Percentiles rank a stretch among this genome's conserved stretches.
phyloP scores from a whole-genome alignment of 1,140 invertebrate genomes.

The Babylonia areolata region DNA sequence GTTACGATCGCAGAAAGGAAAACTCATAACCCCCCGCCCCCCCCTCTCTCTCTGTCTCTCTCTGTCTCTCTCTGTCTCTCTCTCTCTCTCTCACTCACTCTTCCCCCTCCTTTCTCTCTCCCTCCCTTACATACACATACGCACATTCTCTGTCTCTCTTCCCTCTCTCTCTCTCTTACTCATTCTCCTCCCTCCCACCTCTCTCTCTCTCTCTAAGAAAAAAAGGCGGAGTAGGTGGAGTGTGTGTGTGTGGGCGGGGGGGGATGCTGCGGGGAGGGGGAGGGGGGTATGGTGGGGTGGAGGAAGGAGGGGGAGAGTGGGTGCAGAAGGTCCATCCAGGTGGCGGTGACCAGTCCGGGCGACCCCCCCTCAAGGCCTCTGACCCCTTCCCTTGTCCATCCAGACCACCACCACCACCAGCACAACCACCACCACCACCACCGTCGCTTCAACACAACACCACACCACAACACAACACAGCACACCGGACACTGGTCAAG shows the following conservation, averaged over 20 bases:
- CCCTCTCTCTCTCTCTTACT: not conserved
- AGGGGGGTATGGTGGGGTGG: too few relatives aligned
- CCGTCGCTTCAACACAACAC: too few relatives aligned
- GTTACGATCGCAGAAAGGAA: too few relatives aligned
- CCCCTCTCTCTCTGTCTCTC: not conserved
- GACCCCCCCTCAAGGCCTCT: not conserved
- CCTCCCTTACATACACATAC: not conserved
- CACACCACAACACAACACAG: slow-evolving; percentile 14
- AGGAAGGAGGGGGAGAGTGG: too few relatives aligned
- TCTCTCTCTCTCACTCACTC: not conserved
- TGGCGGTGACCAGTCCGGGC: not conserved
- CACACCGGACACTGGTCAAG: slow-evolving; percentile 29
- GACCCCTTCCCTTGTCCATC: too few relatives aligned
- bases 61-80: not conserved
- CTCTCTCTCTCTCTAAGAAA: not conserved
- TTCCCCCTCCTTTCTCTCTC: not conserved
- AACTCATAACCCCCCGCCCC: not conserved
- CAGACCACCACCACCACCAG: not conserved
- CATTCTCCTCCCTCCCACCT: not conserved
- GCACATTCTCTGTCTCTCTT: not conserved
- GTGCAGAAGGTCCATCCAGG: not conserved
- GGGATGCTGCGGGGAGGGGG: not conserved
- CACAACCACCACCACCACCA: too few relatives aligned
- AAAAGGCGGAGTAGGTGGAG: not conserved
- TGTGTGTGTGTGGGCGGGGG: not conserved